Base-by-base conservation (phyloP, 2,888 invertebrate genomes). In the Odontocerum albicorne region DNA sequence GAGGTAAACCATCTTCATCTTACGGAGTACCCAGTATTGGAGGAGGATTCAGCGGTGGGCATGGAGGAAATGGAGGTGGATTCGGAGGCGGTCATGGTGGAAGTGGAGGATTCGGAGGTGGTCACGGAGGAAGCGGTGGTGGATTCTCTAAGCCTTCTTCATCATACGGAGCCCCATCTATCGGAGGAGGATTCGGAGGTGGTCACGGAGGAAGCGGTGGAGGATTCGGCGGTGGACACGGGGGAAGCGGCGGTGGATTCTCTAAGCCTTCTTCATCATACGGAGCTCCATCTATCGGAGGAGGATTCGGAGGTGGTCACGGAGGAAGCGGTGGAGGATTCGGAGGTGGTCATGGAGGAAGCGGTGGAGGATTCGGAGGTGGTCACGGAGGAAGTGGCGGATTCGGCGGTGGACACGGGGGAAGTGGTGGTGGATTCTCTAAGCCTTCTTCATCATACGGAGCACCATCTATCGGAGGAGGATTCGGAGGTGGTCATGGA, bases 141-240 rank as follows among this genome's bases (percentile, higher is more conserved):
- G 72, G 76, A 4, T 74, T 75, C 35, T 62, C 66, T 19, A 63
- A 64, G 51, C 75, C 77, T 0, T 76, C 79, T 1, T 73, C 73
- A 17, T 66, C 72, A 64, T 83, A 82, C 63, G 80, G 81, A 27
- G 66, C 78, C 2, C 79, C 79, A 1, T 65, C 72, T 16, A 65
- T 68, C 2, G 64, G 57, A 1, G 55, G 58, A 2, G 73, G 79
- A 1, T 77, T 72, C 17, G 76, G 77, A 2, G 85, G 84, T 62
- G 74, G 82, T 32, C 80, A 82, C 0, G 80, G 81, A 51, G 47
- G 49, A 22, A 49, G 57, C 10, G 66, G 66, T 55, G 63, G n/a
- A n/a, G n/a, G 65, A 12, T 57, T 57, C 27, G 65, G 66, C 15
- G 63, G 65, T n/a, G 46, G 43, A 13, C 51, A 55, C 33, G 59